A percentile compares a stretch with the other conserved stretches of the same genome.
These are phyloP conservation scores for Saguinus imperator DNA, from an alignment of 2,113 vertebrate species.

Conservation along the genomic window DNA sequence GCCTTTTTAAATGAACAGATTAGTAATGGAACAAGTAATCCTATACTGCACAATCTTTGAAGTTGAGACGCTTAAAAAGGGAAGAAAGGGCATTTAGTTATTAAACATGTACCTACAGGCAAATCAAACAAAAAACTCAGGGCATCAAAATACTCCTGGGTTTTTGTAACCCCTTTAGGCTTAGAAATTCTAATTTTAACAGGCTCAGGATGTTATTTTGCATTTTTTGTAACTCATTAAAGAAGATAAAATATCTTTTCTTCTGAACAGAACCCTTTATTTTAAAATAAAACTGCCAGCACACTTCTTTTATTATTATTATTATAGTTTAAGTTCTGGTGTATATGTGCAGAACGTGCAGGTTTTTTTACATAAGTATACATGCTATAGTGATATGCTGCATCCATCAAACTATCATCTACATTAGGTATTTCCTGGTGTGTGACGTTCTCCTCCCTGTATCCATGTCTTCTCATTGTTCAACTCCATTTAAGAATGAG, in stretches of 20 bases:
- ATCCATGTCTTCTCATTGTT: no score
- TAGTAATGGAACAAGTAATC: slow-evolving; percentile 23
- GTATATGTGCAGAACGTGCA: no score
- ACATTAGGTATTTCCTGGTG: no score
- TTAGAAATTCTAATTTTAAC: slow-evolving; percentile 57
- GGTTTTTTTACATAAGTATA: no score
- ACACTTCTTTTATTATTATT: neutral
- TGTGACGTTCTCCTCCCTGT: no score
- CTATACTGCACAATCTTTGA: neutral
- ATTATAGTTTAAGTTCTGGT: no score
- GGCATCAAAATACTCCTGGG: neutral
- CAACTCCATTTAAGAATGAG: no score
- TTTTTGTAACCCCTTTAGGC: slow-evolving; percentile 31
- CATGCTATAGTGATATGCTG: no score
- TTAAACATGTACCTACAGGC: neutral
- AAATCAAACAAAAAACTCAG: slow-evolving; percentile 37
- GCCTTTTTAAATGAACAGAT: slow-evolving; percentile 55
- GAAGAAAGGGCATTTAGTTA: slow-evolving; percentile 8
- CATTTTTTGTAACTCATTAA: slow-evolving; percentile 45
- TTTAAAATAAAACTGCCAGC: slow-evolving; percentile 29
- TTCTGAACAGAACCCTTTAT: neutral
- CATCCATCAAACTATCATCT: no score
- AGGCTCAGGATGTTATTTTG: neutral
- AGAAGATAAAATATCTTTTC: neutral
- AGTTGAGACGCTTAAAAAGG: slow-evolving; percentile 15